Evolutionary conservation across 2,888 invertebrate genomes (phyloP), one percentile per base, ranked within the genome.

Genomic region (Diarsia brunnea): DNA sequence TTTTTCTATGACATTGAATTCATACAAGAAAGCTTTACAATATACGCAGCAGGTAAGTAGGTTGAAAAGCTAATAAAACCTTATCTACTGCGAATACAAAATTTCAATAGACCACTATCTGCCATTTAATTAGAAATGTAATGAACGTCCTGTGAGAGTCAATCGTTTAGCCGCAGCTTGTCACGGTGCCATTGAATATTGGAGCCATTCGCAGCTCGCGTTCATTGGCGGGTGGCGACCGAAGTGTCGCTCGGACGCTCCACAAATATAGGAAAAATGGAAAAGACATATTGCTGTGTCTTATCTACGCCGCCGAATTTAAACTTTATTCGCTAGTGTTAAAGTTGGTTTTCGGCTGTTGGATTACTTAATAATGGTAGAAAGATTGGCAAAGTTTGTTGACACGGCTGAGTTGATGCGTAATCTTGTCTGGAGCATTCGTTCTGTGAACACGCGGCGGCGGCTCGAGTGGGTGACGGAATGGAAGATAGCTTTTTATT

Each of bases 361-460:
- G 10, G 19, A 55, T 78, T 66, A 75, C 86, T 85, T 89, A 89
- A 92, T 91, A 91, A 92, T 91, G 90, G 90, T 90, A 89, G 89
- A 90, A 90, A 91, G 89, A 93, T 92, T 90, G 91, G 90, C 88
- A 89, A 91, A 92, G 92, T 92, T 92, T 91, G 92, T 92, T 91
- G 93, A 92, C 90, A 87, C 84, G 88, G 84, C 82, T 85, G 90
- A 90, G 89, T 90, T 89, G 88, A 89, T 87, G 86, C 90, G 92
- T 93, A 92, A 93, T 93, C 92, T 92, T 87, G 90, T 90, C 89
- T 89, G 81, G 89, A 92, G 92, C 89, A 89, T 90, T 91, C 90
- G 90, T 92, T 91, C 89, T 88, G 90, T 87, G 85, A 87, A 64
- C 79, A 79, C 76, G 69, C 78, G 78, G 65, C 65, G 78, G 24